Evolutionary conservation across 2,797 vertebrate genomes (phyloP), one percentile per base, ranked within the genome.

Genomic region (Spinus pinus): DNA sequence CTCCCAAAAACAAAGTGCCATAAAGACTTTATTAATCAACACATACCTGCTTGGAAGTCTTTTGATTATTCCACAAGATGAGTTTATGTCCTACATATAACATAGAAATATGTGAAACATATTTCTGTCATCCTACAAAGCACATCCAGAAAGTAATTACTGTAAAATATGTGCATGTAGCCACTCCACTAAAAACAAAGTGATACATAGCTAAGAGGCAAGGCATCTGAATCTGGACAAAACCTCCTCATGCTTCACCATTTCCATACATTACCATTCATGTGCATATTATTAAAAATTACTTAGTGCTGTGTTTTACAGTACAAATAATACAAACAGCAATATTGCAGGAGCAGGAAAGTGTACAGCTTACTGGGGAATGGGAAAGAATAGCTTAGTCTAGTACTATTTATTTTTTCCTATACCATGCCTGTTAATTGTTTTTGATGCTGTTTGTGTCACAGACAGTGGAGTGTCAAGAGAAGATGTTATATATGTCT

Each of bases 81-180:
- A 94, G 91, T 97, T 98, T 97, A 97, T 96, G 93, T 93, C 74
- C 90, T 85, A 96, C 91, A 85, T 97, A 96, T 96, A 97, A 96
- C 92, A 90, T 39, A 96, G 88, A 92, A 96, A 93, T 94, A 97
- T 56, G 83, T 79, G 92, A 91, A 96, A 93, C 96, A 97, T 97
- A 97, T 98, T 97, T 96, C 96, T 98, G 96, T 96, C 97, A 96
- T 88, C 91, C 96, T 95, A 96, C 93, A 95, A 96, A 97, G 94
- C 81, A 94, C 91, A 97, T 94, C 83, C 96, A 96, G 94, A 97
- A 98, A 98, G 96, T 96, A 97, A 97, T 98, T 97, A 97, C 94
- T 96, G 67, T 97, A 97, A 97, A 97, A 97, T 97, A 97, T 96
- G 95, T 97, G 74, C 80, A 78, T 90, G 90, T 82, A 97, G 64